Conservation (phyloP, 2,113 vertebrate species). For the Sclerurus mexicanus region DNA sequence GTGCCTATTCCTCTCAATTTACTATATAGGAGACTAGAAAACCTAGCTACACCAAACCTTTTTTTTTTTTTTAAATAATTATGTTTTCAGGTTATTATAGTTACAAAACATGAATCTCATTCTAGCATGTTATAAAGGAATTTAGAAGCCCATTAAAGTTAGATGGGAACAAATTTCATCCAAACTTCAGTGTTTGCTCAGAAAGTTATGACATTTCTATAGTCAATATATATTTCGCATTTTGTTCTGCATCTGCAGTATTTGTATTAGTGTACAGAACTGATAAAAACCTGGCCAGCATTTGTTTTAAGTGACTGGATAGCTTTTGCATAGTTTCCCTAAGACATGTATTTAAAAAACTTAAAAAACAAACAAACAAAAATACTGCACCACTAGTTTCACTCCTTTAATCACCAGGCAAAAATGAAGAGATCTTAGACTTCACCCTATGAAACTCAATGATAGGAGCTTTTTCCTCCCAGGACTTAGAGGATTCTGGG, state of each 20-base stretch:
- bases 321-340: background rate
- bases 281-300: background rate
- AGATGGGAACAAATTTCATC: background rate
- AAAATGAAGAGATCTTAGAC: background rate
- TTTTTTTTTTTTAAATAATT: background rate
- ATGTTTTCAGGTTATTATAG: background rate
- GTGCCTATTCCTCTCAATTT: background rate
- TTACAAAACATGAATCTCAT: background rate
- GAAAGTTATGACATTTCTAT: background rate
- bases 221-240: background rate
- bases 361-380: background rate
- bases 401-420: background rate
- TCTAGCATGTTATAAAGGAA: background rate
- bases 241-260: background rate
- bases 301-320: background rate
- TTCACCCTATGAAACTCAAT: background rate
- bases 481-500: background rate
- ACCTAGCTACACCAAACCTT: background rate
- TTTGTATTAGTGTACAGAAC: background rate
- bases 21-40: background rate
- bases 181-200: background rate
- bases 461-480: background rate
- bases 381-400: background rate
- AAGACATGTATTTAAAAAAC: background rate
- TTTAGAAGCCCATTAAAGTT: background rate